A percentile compares a stretch with the other conserved stretches of the same genome.
Conservation (phyloP, 2,888 invertebrate species). For the Aspidiotus destructor region DNA sequence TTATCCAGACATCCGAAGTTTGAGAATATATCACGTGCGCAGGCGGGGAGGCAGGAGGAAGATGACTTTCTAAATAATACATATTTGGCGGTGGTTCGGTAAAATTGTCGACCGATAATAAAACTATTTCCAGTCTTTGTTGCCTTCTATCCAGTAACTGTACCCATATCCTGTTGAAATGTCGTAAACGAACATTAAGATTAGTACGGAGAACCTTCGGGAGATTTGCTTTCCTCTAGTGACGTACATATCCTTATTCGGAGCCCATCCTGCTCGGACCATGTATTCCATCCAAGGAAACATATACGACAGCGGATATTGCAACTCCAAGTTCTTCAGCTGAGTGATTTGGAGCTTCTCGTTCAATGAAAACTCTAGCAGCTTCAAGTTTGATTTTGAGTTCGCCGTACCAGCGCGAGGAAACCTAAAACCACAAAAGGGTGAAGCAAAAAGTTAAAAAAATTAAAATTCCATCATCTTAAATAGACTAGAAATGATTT, state of each 20-base stretch:
- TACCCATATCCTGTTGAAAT: constrained; percentile 68
- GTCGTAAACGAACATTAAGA: neutral
- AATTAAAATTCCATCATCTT: no score
- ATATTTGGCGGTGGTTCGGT: constrained; percentile 43
- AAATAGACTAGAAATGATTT: no score
- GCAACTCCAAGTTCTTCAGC: constrained; percentile 63
- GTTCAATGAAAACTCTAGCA: constrained; percentile 66
- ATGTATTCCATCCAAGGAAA: constrained; percentile 95
- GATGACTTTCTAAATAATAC: constrained; percentile 36
- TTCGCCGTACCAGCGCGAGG: constrained; percentile 82
- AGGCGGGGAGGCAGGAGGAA: constrained; percentile 39
- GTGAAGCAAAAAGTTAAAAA: no score
- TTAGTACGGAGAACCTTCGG: neutral
- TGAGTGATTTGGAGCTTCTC: constrained; percentile 60
- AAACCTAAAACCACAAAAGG: constrained; percentile 51
- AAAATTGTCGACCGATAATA: constrained; percentile 73
- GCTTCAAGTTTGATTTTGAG: constrained; percentile 77
- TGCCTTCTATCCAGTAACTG: constrained; percentile 83
- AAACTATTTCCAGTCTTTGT: constrained; percentile 68
- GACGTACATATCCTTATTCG: constrained; percentile 76
- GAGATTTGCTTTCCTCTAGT: neutral
- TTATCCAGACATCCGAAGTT: constrained; percentile 77
- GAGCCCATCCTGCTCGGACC: constrained; percentile 90
- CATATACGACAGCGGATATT: constrained; percentile 63
- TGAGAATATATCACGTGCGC: constrained; percentile 43